phyloP scores from a whole-genome alignment of 2,797 vertebrate genomes.

The Diceros bicornis region DNA sequence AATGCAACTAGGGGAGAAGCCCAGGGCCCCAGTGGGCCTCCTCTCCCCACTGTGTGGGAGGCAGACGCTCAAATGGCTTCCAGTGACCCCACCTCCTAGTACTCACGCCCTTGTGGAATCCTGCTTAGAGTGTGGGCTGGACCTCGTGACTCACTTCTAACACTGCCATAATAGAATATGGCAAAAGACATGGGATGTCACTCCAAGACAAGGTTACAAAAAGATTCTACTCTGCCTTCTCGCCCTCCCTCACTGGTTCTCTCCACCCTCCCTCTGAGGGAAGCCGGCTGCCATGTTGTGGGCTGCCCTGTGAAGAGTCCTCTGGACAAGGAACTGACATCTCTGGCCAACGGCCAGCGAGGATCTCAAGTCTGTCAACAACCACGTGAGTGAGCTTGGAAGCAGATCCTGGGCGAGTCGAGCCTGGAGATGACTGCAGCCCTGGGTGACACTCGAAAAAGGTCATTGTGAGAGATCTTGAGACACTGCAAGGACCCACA shows the following conservation, averaged over 20 bases:
- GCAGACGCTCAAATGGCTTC: background rate
- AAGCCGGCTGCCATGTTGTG: background rate
- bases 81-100: background rate
- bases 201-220: background rate
- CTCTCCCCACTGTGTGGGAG: background rate
- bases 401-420: accelerated
- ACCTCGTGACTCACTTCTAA: background rate
- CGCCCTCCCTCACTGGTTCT: background rate
- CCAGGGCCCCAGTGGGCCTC: background rate
- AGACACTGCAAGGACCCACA: background rate
- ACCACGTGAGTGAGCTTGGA: accelerated
- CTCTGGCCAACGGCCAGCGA: background rate
- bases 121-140: background rate
- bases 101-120: background rate
- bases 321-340: background rate
- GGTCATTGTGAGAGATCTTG: background rate
- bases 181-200: background rate
- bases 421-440: no score
- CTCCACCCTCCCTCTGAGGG: background rate
- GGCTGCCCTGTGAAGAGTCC: background rate
- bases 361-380: background rate
- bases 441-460: background rate
- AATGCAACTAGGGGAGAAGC: background rate
- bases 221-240: background rate
- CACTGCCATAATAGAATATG: background rate